These are phyloP conservation scores for Camponotus fellah DNA, from an alignment of 2,888 invertebrate species.

Conservation along the genomic window DNA sequence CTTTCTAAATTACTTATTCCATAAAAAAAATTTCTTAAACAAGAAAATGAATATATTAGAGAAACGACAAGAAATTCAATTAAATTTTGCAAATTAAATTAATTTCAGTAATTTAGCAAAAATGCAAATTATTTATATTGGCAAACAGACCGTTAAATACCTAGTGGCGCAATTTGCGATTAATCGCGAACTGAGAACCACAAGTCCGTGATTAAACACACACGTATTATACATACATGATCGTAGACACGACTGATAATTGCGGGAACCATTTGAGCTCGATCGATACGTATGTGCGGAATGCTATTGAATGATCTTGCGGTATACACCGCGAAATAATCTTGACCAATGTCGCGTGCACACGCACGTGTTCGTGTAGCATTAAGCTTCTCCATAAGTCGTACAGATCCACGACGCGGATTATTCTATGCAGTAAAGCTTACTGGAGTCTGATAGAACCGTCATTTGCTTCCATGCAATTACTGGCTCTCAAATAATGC, in stretches of 20 bases:
- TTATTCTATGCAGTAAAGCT: slow-evolving; percentile 67
- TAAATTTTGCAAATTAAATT: slow-evolving; percentile 1
- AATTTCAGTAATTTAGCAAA: background rate
- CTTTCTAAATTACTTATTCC: background rate
- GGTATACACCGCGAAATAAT: slow-evolving; percentile 51
- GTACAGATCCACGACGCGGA: slow-evolving; percentile 42
- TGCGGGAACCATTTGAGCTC: slow-evolving; percentile 37
- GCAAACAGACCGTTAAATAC: background rate
- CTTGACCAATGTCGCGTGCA: slow-evolving; percentile 52
- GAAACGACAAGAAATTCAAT: background rate
- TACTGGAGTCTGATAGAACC: slow-evolving; percentile 77
- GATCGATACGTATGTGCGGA: slow-evolving; percentile 45
- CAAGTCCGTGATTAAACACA: slow-evolving; percentile 13
- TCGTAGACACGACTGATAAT: slow-evolving; percentile 41
- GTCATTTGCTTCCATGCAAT: slow-evolving; percentile 78
- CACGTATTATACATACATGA: background rate
- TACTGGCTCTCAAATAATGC: slow-evolving; percentile 77
- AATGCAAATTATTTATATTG: background rate
- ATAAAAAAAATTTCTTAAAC: background rate
- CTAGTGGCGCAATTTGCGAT: background rate
- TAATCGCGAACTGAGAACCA: slow-evolving; percentile 32
- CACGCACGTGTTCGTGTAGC: slow-evolving; percentile 36
- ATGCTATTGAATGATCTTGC: slow-evolving; percentile 52
- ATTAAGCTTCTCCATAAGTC: slow-evolving; percentile 43
- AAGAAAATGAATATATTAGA: background rate